A percentile compares a stretch with the other conserved stretches of the same genome.
Conservation (phyloP, 2,797 vertebrate genomes). For the Carcharodon carcharias region DNA sequence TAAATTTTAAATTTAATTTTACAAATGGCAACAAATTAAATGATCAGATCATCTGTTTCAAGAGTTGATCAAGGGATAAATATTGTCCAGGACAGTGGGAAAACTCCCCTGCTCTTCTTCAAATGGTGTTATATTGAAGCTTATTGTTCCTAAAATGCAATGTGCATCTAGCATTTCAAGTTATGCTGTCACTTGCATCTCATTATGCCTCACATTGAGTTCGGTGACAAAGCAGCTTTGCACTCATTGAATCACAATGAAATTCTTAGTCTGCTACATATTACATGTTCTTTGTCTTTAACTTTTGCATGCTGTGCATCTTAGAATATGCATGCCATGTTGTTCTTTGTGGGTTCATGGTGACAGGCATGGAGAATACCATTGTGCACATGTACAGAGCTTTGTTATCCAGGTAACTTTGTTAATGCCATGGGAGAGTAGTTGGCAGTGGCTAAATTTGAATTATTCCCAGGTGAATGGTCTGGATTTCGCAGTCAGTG, state of each 20-base stretch:
- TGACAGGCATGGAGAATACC: not conserved
- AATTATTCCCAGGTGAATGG: not conserved
- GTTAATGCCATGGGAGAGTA: not conserved
- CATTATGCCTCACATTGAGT: not conserved
- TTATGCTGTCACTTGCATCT: not conserved
- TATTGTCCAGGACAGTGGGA: not conserved
- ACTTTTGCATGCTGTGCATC: conserved; percentile 1
- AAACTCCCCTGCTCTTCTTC: not conserved
- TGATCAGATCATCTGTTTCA: not conserved
- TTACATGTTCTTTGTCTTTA: not conserved
- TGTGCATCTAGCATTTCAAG: not conserved
- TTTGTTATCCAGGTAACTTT: not conserved
- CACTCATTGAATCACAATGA: conserved; percentile 12
- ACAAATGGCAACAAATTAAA: not conserved
- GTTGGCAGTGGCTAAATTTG: not conserved
- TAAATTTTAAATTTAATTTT: not conserved
- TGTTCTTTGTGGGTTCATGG: not conserved
- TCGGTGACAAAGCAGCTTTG: not conserved
- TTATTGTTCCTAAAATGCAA: not conserved
- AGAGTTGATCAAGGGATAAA: not conserved
- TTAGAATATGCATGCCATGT: not conserved
- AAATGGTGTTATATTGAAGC: not conserved
- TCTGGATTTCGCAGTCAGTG: not conserved
- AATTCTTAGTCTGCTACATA: not conserved
- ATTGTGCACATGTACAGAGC: not conserved